phyloP scores from a whole-genome alignment of 2,113 vertebrate species.

The Pollachius pollachius region DNA sequence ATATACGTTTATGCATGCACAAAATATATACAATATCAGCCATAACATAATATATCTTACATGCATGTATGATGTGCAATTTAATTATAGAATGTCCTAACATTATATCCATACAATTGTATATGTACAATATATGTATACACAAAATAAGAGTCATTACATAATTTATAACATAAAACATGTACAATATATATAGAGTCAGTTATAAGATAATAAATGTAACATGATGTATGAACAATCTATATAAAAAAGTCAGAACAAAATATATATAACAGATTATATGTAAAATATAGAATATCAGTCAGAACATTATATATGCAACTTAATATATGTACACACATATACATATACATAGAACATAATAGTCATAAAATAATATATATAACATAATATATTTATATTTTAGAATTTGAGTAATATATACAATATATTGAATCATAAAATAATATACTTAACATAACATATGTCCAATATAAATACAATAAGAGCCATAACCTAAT shows the following conservation, averaged over 20 bases:
- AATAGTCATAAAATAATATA: neutral
- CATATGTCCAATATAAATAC: neutral
- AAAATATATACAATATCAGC: neutral
- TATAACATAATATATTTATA: neutral
- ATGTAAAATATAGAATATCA: neutral
- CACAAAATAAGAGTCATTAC: neutral
- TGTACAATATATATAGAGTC: neutral
- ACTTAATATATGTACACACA: neutral
- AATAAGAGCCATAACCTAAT: neutral
- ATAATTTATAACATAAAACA: neutral
- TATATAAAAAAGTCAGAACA: neutral
- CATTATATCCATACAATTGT: neutral
- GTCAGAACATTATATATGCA: neutral
- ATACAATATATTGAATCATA: neutral
- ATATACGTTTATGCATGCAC: neutral
- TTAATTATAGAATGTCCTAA: neutral
- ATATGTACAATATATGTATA: neutral
- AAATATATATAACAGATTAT: neutral
- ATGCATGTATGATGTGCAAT: neutral
- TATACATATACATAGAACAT: neutral
- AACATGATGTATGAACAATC: neutral
- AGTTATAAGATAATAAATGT: neutral
- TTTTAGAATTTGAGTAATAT: neutral
- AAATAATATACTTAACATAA: neutral
- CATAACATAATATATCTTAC: neutral